Evolutionary conservation across 2,888 invertebrate genomes (phyloP).

Genomic region (Sinotaia quadrata): DNA sequence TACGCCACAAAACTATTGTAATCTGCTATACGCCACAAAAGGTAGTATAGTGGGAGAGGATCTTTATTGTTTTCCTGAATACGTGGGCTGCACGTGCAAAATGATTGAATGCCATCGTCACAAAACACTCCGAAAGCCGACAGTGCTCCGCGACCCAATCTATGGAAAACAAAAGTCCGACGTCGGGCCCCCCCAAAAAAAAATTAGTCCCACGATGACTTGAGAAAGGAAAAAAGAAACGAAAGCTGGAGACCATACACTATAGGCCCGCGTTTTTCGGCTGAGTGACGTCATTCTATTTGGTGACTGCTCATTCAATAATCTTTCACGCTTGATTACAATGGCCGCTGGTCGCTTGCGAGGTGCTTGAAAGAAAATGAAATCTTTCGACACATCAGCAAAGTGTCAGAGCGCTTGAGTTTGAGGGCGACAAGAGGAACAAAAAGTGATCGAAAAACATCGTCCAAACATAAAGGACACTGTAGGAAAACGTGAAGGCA

Average conservation of each 20-base stretch:
- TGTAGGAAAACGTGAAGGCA: slow-evolving; percentile 6
- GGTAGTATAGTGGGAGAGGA: too few relatives aligned
- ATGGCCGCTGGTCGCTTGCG: neutral
- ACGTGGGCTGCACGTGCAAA: too few relatives aligned
- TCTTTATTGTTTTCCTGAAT: too few relatives aligned
- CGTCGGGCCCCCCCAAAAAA: too few relatives aligned
- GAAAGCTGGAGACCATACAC: neutral
- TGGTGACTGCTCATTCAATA: slow-evolving; percentile 13
- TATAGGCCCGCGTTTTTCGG: neutral
- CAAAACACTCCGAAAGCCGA: too few relatives aligned
- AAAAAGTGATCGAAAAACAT: slow-evolving; percentile 3
- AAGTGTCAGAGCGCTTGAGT: neutral
- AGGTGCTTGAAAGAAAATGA: neutral
- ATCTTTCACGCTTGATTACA: slow-evolving; percentile 1
- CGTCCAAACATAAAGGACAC: neutral
- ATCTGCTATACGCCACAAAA: too few relatives aligned
- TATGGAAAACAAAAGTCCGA: too few relatives aligned
- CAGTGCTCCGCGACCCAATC: too few relatives aligned
- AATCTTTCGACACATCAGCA: slow-evolving; percentile 9
- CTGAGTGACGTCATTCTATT: neutral
- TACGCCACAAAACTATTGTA: too few relatives aligned
- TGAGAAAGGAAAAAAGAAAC: neutral
- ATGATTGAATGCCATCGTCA: too few relatives aligned
- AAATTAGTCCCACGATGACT: too few relatives aligned
- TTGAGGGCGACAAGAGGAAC: neutral